phyloP scores from a whole-genome alignment of 2,888 invertebrate species.

The Drosophila tripunctata region DNA sequence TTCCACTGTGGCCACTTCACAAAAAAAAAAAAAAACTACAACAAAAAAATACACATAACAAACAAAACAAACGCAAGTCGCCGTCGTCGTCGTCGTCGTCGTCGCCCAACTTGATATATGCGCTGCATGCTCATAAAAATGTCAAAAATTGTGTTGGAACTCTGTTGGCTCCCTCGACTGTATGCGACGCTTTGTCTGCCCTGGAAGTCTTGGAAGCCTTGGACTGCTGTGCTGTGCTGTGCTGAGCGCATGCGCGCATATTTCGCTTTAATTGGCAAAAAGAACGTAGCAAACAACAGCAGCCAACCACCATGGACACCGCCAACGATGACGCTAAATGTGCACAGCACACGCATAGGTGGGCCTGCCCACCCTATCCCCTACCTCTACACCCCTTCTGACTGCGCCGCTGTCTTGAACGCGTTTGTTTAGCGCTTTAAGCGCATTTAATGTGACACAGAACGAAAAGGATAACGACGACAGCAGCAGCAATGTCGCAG shows the following conservation, averaged over 20 bases:
- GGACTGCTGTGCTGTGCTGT: too few relatives aligned
- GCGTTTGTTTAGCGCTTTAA: slow-evolving; percentile 79
- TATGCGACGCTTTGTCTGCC: slow-evolving; percentile 66
- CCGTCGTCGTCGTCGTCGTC: slow-evolving; percentile 40
- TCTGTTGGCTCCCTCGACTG: neutral
- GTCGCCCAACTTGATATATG: slow-evolving; percentile 81
- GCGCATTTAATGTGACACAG: slow-evolving; percentile 80
- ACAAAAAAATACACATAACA: slow-evolving; percentile 16
- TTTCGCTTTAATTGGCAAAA: slow-evolving; percentile 80
- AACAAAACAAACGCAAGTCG: slow-evolving; percentile 49
- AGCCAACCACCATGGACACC: slow-evolving; percentile 53
- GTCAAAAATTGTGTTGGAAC: slow-evolving; percentile 77
- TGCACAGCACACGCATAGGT: slow-evolving; percentile 73
- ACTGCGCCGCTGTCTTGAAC: slow-evolving; percentile 38
- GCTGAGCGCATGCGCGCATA: slow-evolving; percentile 75
- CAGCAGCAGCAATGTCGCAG: slow-evolving; percentile 38
- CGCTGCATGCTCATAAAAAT: slow-evolving; percentile 82
- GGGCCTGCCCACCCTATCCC: slow-evolving; percentile 31
- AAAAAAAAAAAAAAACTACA: neutral
- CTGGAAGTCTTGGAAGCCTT: slow-evolving; percentile 29
- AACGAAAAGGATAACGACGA: slow-evolving; percentile 78
- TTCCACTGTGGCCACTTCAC: slow-evolving; percentile 30
- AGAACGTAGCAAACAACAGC: slow-evolving; percentile 42
- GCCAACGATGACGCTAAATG: slow-evolving; percentile 79
- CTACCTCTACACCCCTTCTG: slow-evolving; percentile 1